Evolutionary conservation across 2,113 vertebrate genomes (phyloP).

Genomic region (Nannospalax galili): DNA sequence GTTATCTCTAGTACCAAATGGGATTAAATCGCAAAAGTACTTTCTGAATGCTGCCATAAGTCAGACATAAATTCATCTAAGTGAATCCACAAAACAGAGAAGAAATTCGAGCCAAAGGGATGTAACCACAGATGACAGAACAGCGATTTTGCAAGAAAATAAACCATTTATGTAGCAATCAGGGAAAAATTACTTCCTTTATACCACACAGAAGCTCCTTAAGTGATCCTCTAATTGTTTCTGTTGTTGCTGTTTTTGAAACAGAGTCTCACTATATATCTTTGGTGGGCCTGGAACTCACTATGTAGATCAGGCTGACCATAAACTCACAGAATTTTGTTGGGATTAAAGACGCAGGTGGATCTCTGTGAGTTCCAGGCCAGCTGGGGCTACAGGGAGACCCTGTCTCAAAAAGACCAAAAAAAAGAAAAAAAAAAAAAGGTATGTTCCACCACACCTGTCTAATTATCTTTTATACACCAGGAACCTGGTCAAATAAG

Average conservation of each 20-base stretch:
- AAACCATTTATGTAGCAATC: not conserved
- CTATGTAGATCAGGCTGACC: too few relatives aligned
- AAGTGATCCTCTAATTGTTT: not conserved
- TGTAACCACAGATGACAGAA: conserved; percentile 37
- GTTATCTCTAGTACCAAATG: not conserved
- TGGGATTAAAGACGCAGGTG: too few relatives aligned
- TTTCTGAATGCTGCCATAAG: not conserved
- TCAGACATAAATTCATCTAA: not conserved
- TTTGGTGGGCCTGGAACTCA: too few relatives aligned
- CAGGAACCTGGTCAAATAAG: not conserved
- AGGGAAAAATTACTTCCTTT: conserved; percentile 23
- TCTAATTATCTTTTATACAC: conserved; percentile 3
- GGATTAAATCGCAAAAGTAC: conserved; percentile 3
- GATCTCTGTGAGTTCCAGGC: too few relatives aligned
- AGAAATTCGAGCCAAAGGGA: conserved; percentile 8
- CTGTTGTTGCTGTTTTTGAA: too few relatives aligned
- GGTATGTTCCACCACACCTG: too few relatives aligned
- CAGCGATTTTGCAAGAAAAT: not conserved
- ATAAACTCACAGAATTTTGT: too few relatives aligned
- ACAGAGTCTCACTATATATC: too few relatives aligned
- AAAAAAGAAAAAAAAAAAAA: too few relatives aligned
- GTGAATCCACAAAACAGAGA: conserved; percentile 1
- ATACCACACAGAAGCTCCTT: not conserved
- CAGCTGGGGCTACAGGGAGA: too few relatives aligned
- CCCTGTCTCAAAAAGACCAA: too few relatives aligned